Base-by-base conservation (phyloP, 2,888 invertebrate species). In the Acronicta aceris region DNA sequence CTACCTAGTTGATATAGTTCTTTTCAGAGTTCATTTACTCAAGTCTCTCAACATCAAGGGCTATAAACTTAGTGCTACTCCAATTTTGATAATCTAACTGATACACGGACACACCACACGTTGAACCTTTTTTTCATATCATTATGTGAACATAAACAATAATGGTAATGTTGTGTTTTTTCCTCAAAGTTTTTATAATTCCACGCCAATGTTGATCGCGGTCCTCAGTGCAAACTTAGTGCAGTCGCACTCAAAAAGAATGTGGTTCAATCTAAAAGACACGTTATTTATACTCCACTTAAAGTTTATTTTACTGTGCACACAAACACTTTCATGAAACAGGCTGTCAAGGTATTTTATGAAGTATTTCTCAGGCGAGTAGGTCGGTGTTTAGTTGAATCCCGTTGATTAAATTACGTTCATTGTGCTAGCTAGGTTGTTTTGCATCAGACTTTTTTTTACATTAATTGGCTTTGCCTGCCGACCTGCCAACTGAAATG, bases 151-250 rank as follows among this genome's bases (percentile, higher is more conserved):
- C 17, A 27, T 45, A 17, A 45, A 50, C 42, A 71, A n/a, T 10
- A 38, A 33, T n/a, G 6, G 12, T 13, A 40, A 25, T 54, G 41
- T 46, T 33, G 33, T 12, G 2, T 49, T 61, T 65, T 66, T 58
- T 59, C 46, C 41, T 68, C 57, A 46, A 40, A 52, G 33, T 71
- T 68, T 71, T 59, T 56, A 54, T 67, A 25, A n/a, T 13, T 25
- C 25, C 45, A 43, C 62, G 69, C 65, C 57, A 58, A 47, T 52
- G 52, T 47, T 74, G 46, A 53, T 40, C 40, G 49, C 59, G 27
- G 41, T 40, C 52, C 48, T 52, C 63, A 57, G 91, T 91, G 84
- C 91, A 87, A 83, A 78, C 53, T 86, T 4, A 72, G 91, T 91
- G 84, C 82, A 89, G 50, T 75, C 81, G 87, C 68, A 90, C 86